phyloP scores from a whole-genome alignment of 2,113 vertebrate genomes.

The Pseudopipra pipra region DNA sequence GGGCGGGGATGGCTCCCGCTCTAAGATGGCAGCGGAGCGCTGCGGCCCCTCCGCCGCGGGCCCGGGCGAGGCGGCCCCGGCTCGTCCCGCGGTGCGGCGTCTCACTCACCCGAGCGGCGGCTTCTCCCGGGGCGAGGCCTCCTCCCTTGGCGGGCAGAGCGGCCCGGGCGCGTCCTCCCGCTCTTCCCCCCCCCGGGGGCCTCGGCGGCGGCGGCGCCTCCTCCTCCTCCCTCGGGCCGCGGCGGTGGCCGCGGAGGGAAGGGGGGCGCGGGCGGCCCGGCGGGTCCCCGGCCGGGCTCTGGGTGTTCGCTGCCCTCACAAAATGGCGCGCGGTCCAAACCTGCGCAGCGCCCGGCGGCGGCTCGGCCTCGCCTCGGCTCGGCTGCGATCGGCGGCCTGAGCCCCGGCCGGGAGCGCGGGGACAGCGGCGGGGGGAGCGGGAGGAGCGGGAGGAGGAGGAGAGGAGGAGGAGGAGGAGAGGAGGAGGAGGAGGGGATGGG shows the following conservation, averaged over 20 bases:
- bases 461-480: too few species aligned
- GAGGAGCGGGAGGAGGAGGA: too few species aligned
- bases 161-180: background rate
- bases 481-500: too few species aligned
- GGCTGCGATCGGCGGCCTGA: too few species aligned
- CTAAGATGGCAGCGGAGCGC: constrained; percentile 69
- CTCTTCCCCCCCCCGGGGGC: constrained; percentile 2
- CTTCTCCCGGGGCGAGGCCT: constrained; percentile 50
- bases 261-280: too few species aligned
- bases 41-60: constrained; percentile 54
- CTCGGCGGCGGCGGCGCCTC: constrained; percentile 66
- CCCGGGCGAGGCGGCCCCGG: constrained; percentile 49
- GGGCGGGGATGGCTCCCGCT: constrained; percentile 14
- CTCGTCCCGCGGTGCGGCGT: constrained; percentile 48
- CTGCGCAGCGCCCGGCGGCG: too few species aligned
- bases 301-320: too few species aligned
- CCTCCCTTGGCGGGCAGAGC: constrained; percentile 26
- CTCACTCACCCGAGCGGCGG: constrained; percentile 48
- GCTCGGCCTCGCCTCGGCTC: too few species aligned
- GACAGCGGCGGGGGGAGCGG: too few species aligned
- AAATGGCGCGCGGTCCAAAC: too few species aligned
- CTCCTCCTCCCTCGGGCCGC: constrained; percentile 8
- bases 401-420: too few species aligned
- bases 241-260: background rate
- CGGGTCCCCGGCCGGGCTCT: too few species aligned